Percentiles rank a stretch among this genome's conserved stretches.
Conservation (phyloP, 2,888 invertebrate species). For the Coelinius sp. region DNA sequence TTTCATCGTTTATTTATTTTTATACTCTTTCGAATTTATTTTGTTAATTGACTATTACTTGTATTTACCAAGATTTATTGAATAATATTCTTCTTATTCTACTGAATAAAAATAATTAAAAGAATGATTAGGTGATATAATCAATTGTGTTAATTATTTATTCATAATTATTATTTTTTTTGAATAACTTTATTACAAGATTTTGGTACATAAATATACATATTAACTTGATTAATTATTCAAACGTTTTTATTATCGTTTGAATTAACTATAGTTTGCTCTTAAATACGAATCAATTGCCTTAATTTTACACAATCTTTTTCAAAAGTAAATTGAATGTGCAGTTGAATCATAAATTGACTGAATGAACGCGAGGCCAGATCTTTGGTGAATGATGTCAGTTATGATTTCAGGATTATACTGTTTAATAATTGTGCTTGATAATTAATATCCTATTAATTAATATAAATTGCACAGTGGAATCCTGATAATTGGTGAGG, state of each 20-base stretch:
- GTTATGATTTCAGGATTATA: constrained; percentile 25
- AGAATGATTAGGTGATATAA: too few species aligned
- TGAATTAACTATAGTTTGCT: constrained; percentile 29
- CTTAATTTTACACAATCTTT: neutral
- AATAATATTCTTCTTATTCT: too few species aligned
- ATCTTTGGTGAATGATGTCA: constrained; percentile 38
- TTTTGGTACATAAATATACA: constrained; percentile 70
- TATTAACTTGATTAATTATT: constrained; percentile 59
- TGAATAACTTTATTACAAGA: constrained; percentile 68
- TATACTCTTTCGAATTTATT: constrained; percentile 51
- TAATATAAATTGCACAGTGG: constrained; percentile 19
- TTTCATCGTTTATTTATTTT: constrained; percentile 56
- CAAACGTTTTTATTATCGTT: constrained; percentile 23
- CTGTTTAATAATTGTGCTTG: constrained; percentile 27
- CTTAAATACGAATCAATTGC: constrained; percentile 3
- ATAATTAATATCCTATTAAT: neutral
- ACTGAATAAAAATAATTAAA: neutral
- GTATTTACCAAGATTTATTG: too few species aligned
- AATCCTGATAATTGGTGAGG: neutral
- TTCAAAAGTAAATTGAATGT: constrained; percentile 4
- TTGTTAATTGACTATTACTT: too few species aligned
- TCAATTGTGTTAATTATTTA: constrained; percentile 19
- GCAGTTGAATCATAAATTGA: constrained; percentile 26
- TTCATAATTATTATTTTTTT: constrained; percentile 54
- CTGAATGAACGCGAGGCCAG: constrained; percentile 10